A percentile compares a stretch with the other conserved stretches of the same genome.
Conservation (phyloP, 2,113 vertebrate species). For the Bubo bubo region DNA sequence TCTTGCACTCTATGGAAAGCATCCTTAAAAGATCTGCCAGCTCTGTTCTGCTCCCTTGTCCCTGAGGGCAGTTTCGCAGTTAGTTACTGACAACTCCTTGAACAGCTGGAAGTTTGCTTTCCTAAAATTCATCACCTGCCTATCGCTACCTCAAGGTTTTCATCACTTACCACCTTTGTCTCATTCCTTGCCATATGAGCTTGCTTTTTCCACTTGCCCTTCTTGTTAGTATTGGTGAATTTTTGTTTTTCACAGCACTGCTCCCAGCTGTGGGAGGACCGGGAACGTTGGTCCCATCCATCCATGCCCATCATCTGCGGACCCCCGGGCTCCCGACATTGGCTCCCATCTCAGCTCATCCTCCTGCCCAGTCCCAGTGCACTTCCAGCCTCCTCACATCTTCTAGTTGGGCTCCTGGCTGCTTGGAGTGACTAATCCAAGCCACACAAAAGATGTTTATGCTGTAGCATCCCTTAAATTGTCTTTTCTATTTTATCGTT, state of each 20-base stretch:
- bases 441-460: background rate
- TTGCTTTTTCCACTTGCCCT: background rate
- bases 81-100: background rate
- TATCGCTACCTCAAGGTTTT: slow-evolving; percentile 53
- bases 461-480: background rate
- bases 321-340: background rate
- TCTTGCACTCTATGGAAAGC: background rate
- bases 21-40: background rate
- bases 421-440: background rate
- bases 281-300: background rate
- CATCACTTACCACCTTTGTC: background rate
- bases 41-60: background rate
- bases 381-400: background rate
- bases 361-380: background rate
- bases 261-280: background rate
- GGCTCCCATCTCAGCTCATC: background rate
- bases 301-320: background rate
- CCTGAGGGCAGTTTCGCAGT: background rate
- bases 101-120: background rate
- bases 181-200: background rate
- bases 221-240: background rate
- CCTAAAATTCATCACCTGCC: background rate
- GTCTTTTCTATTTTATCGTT: background rate
- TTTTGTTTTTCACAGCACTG: background rate
- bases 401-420: background rate